These are phyloP conservation scores for Drosophila formosana DNA, from an alignment of 2,888 invertebrate species.

Conservation along the genomic window DNA sequence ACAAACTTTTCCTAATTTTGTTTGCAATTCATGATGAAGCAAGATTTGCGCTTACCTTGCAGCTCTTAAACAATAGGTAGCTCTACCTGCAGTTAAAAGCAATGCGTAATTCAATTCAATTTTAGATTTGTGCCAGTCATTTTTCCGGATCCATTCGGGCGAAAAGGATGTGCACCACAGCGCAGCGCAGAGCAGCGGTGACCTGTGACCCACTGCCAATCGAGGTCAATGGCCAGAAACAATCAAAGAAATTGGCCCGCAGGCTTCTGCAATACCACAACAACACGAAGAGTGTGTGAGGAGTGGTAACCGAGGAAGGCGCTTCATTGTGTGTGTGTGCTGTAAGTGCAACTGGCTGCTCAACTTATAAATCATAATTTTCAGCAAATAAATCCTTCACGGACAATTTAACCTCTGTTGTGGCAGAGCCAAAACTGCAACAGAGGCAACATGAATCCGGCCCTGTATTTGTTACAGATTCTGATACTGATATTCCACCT, in stretches of 20 bases:
- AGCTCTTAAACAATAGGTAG: conserved; percentile 17
- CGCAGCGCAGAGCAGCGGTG: not conserved
- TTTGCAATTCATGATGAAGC: conserved; percentile 39
- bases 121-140: conserved; percentile 41
- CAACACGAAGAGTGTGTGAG: not conserved
- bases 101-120: conserved; percentile 60
- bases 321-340: conserved; percentile 25
- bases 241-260: conserved; percentile 55
- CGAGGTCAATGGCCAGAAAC: conserved; percentile 65
- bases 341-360: conserved; percentile 63
- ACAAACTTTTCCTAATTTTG: not conserved
- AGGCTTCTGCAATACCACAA: conserved; percentile 18
- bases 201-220: conserved; percentile 52
- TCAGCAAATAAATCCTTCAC: conserved; percentile 77
- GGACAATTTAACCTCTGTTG: conserved; percentile 71
- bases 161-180: conserved; percentile 15
- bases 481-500: conserved; percentile 22
- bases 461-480: conserved; percentile 34
- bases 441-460: conserved; percentile 52
- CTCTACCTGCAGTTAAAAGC: conserved; percentile 63
- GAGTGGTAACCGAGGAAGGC: not conserved
- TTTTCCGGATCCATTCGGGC: conserved; percentile 31
- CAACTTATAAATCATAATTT: conserved; percentile 78
- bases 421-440: conserved; percentile 62
- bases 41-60: conserved; percentile 35